Percentiles rank a stretch among this genome's conserved stretches.
Conservation (phyloP, 2,113 vertebrate species). For the Ia io region DNA sequence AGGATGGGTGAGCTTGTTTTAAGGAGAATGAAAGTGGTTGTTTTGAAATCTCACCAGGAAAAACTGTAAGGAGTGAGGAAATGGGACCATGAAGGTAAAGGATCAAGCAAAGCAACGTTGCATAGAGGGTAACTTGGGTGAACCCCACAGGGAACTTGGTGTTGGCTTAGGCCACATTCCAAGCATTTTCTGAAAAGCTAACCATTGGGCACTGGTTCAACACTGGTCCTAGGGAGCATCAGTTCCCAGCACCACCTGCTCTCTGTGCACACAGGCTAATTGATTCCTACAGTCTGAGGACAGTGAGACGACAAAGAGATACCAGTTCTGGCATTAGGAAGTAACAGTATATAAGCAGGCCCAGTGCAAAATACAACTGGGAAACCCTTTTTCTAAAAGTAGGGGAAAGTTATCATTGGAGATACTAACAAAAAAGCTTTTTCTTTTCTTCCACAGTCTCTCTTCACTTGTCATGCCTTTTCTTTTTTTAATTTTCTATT, state of each 20-base stretch:
- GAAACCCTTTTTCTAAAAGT: not conserved
- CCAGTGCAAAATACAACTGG: not conserved
- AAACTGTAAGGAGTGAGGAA: not conserved
- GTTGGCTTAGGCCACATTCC: not conserved
- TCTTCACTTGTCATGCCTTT: not conserved
- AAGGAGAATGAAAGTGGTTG: not conserved
- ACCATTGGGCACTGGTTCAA: not conserved
- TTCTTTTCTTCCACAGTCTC: not conserved
- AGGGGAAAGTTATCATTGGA: not conserved
- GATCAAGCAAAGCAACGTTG: not conserved
- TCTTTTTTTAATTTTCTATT: not conserved
- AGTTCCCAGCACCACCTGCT: not conserved
- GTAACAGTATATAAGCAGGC: not conserved
- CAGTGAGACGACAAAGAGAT: not conserved
- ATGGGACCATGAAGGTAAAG: not conserved
- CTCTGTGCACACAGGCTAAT: not conserved
- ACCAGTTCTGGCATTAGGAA: fast-evolving
- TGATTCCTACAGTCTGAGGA: not conserved
- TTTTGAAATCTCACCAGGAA: not conserved
- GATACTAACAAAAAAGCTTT: not conserved
- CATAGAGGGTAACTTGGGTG: too few species aligned
- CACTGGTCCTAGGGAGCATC: not conserved
- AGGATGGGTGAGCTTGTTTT: not conserved
- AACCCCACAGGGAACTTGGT: not conserved
- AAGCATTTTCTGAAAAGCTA: not conserved